Conservation (phyloP, 2,113 vertebrate genomes). For the Herpetotheres cachinnans region DNA sequence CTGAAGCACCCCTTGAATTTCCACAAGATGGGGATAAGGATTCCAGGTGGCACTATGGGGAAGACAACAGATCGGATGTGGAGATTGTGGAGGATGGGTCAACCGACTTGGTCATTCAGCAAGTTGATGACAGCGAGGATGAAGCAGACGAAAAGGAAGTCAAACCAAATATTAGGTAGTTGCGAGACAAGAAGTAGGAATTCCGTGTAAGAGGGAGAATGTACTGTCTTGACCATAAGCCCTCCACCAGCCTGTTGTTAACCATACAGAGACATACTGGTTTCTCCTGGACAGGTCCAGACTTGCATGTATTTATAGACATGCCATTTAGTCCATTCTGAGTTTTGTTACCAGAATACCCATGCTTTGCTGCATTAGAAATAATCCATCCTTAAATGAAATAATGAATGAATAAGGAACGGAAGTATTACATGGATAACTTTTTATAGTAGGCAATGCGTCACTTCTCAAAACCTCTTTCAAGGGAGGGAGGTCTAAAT, state of each 20-base stretch:
- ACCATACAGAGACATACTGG: background rate
- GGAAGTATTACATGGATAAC: background rate
- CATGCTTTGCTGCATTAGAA: conserved; percentile 13
- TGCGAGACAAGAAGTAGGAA: background rate
- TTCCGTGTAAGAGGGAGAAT: background rate
- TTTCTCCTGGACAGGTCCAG: conserved; percentile 7
- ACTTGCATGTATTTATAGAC: conserved; percentile 70
- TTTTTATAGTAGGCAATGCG: background rate
- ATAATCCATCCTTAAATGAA: conserved; percentile 5
- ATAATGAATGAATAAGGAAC: background rate
- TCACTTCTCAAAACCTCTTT: conserved; percentile 42
- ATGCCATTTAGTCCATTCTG: background rate
- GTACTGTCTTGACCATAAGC: background rate
- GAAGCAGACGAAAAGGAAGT: conserved; percentile 82
- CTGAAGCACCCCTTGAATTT: conserved; percentile 73
- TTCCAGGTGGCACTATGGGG: conserved; percentile 75
- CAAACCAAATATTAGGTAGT: conserved; percentile 75
- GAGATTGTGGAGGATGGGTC: conserved; percentile 93
- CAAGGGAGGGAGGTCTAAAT: background rate
- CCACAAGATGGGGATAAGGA: conserved; percentile 78
- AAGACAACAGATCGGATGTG: conserved; percentile 85
- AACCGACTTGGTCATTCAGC: conserved; percentile 91
- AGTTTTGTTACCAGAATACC: conserved; percentile 30
- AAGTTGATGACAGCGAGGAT: conserved; percentile 94
- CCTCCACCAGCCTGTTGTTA: conserved; percentile 21